These are phyloP conservation scores for Crypturellus undulatus DNA, from an alignment of 2,113 vertebrate genomes.

Conservation along the genomic window DNA sequence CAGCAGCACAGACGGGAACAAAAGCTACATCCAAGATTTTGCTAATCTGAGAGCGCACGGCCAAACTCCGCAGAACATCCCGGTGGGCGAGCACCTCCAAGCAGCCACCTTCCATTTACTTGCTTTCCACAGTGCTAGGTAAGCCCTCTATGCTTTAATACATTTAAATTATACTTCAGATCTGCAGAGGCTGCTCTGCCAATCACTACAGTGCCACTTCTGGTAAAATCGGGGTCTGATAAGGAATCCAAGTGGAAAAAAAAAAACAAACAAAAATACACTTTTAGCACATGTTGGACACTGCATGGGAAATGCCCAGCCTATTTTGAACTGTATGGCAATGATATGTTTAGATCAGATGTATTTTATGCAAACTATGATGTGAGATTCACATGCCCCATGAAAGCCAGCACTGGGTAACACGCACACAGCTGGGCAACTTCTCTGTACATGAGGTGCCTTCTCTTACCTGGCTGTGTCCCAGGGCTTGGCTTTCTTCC, in stretches of 20 bases:
- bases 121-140: background rate
- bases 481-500: constrained; percentile 29
- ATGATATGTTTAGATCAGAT: background rate
- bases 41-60: background rate
- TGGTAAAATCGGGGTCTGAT: background rate
- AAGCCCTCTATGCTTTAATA: background rate
- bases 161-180: background rate
- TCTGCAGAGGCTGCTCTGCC: background rate
- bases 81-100: background rate
- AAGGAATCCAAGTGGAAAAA: background rate
- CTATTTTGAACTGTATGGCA: background rate
- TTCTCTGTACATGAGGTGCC: background rate
- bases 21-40: background rate
- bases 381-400: background rate
- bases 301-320: background rate
- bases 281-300: background rate
- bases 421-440: background rate
- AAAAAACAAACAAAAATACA: background rate
- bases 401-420: background rate
- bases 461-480: constrained; percentile 50
- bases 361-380: background rate
- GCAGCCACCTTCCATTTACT: background rate
- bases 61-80: background rate
- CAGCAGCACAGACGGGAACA: background rate
- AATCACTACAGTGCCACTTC: background rate